These are phyloP conservation scores for Morpho achilles DNA, from an alignment of 2,888 invertebrate genomes.

Conservation along the genomic window DNA sequence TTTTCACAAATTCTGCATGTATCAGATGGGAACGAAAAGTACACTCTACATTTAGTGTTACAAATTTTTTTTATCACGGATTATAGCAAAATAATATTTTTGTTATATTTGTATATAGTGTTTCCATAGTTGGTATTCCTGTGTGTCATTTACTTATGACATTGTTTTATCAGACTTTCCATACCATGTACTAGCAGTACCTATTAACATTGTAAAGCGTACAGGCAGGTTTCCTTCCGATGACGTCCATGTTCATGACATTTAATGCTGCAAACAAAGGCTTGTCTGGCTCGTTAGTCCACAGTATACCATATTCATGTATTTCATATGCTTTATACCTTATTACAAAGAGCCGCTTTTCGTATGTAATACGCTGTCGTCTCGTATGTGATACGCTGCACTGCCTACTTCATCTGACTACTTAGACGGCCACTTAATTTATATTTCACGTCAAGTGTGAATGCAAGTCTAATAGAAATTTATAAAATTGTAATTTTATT, in stretches of 20 bases:
- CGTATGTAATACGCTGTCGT: too few species aligned
- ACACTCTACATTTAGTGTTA: too few species aligned
- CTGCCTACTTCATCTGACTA: constrained; percentile 19
- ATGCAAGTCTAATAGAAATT: constrained; percentile 3
- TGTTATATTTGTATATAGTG: too few species aligned
- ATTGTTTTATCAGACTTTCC: too few species aligned
- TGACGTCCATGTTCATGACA: constrained; percentile 16
- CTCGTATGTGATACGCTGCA: constrained; percentile 10
- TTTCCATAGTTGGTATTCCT: too few species aligned
- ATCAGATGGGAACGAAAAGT: too few species aligned
- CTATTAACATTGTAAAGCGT: neutral
- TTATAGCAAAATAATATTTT: too few species aligned
- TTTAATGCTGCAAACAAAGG: constrained; percentile 40
- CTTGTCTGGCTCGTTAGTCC: constrained; percentile 38
- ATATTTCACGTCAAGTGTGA: constrained; percentile 19
- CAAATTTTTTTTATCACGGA: too few species aligned
- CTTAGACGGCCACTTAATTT: constrained; percentile 13
- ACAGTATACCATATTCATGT: constrained; percentile 18
- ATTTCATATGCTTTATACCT: constrained; percentile 7
- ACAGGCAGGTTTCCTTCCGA: constrained; percentile 9
- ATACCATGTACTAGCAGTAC: neutral
- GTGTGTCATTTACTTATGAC: too few species aligned
- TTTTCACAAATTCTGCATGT: too few species aligned
- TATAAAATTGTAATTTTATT: neutral
- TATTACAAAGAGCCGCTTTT: constrained; percentile 4